Conservation (phyloP, 2,113 vertebrate species). For the Chrysemys picta region DNA sequence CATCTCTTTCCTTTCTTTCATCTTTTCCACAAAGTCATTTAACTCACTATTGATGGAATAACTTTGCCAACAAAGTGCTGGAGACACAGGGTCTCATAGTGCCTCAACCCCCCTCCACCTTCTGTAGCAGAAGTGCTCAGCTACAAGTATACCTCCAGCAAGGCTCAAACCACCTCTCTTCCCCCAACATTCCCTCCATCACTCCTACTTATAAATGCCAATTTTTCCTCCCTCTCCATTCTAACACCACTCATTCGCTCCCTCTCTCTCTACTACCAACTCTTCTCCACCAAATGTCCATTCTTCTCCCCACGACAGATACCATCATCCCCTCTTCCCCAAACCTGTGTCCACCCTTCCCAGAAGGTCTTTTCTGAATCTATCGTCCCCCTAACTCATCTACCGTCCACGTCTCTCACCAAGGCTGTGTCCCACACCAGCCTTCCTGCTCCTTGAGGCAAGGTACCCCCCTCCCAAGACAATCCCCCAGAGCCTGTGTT, state of each 20-base stretch:
- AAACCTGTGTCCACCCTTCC: rapidly evolving
- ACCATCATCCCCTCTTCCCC: neutral
- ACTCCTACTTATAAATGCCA: neutral
- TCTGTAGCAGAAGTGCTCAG: neutral
- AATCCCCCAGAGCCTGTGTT: neutral
- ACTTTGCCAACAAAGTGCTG: neutral
- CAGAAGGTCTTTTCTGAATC: neutral
- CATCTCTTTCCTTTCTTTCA: neutral
- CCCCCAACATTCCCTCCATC: neutral
- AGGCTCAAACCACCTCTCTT: neutral
- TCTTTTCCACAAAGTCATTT: neutral
- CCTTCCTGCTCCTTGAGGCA: neutral
- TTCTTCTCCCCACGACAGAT: neutral
- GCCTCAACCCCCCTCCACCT: neutral
- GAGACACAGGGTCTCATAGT: neutral
- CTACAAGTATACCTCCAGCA: neutral
- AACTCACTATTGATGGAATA: neutral
- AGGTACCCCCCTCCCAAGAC: neutral
- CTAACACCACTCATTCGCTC: neutral
- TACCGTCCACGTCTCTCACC: neutral
- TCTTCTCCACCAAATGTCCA: neutral
- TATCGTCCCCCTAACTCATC: neutral
- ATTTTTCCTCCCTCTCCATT: neutral
- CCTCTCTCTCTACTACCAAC: neutral
- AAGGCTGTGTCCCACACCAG: rapidly evolving